Percentiles rank a stretch among this genome's conserved stretches.
These are phyloP conservation scores for Dasypogon diadema DNA, from an alignment of 2,888 invertebrate species.

Conservation along the genomic window DNA sequence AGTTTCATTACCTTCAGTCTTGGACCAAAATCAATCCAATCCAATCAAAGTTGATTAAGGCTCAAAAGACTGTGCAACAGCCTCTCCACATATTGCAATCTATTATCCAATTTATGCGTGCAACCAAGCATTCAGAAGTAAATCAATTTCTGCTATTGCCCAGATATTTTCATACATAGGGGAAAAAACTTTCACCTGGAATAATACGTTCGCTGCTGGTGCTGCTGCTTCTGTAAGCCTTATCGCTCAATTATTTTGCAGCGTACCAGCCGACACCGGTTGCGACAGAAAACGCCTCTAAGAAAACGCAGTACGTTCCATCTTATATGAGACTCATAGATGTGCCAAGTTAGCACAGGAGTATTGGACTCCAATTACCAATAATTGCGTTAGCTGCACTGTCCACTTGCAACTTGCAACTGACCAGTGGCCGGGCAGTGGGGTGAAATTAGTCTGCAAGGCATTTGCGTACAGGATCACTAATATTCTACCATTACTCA, in stretches of 20 bases:
- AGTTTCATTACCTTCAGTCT: too few species aligned
- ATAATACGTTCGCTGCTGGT: neutral
- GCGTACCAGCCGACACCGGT: neutral
- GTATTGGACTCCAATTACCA: conserved; percentile 1
- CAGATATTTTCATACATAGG: neutral
- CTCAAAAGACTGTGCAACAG: neutral
- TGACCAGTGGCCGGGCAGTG: neutral
- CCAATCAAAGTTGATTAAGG: neutral
- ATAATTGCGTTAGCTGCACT: neutral
- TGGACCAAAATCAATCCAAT: too few species aligned
- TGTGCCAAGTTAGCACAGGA: neutral
- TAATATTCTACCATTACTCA: neutral
- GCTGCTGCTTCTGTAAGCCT: neutral
- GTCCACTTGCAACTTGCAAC: neutral
- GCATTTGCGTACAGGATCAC: neutral
- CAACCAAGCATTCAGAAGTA: neutral
- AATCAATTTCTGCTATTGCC: neutral
- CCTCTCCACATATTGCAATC: neutral
- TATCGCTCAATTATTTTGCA: neutral
- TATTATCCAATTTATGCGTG: neutral
- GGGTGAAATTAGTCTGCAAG: neutral
- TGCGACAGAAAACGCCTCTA: neutral
- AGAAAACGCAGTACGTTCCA: neutral
- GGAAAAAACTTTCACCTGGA: neutral
- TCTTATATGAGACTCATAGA: too few species aligned